Conservation (phyloP, 23 tunicate genomes). For the Styela clava region DNA sequence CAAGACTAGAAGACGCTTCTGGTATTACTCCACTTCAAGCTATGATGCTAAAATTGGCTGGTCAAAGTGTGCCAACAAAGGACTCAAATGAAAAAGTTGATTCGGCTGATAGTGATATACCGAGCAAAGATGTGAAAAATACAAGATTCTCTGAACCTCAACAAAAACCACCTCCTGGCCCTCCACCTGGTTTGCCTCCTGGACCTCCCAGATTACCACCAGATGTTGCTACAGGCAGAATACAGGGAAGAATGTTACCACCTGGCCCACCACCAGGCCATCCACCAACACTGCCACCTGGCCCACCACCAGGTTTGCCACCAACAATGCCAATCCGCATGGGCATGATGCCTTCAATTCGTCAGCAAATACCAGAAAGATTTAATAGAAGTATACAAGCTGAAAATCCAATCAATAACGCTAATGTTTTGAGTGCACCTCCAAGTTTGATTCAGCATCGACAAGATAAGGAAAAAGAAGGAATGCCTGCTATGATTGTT, state of each 20-base stretch:
- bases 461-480: slow-evolving; percentile 34
- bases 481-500: slow-evolving; percentile 52
- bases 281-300: slow-evolving; percentile 62
- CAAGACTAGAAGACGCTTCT: slow-evolving; percentile 17
- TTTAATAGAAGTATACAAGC: neutral
- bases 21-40: slow-evolving; percentile 87
- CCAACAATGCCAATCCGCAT: slow-evolving; percentile 4
- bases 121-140: neutral
- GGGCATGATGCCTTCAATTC: slow-evolving; percentile 5
- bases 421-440: slow-evolving; percentile 85
- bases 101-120: slow-evolving; percentile 19
- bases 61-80: slow-evolving; percentile 55
- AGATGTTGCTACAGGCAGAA: slow-evolving; percentile 28
- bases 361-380: neutral
- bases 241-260: slow-evolving; percentile 45
- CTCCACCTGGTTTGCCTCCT: slow-evolving; percentile 94
- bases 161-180: slow-evolving; percentile 75
- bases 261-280: slow-evolving; percentile 95
- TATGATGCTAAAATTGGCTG: slow-evolving; percentile 91
- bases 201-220: slow-evolving; percentile 93
- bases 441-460: slow-evolving; percentile 82
- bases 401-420: slow-evolving; percentile 10
- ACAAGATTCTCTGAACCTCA: slow-evolving; percentile 18
- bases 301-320: slow-evolving; percentile 37
- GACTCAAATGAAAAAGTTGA: slow-evolving; percentile 33